Evolutionary conservation across 1,140 invertebrate species (phyloP), one percentile per base, ranked within the genome.

Genomic region (Plectrocnemia conspersa): DNA sequence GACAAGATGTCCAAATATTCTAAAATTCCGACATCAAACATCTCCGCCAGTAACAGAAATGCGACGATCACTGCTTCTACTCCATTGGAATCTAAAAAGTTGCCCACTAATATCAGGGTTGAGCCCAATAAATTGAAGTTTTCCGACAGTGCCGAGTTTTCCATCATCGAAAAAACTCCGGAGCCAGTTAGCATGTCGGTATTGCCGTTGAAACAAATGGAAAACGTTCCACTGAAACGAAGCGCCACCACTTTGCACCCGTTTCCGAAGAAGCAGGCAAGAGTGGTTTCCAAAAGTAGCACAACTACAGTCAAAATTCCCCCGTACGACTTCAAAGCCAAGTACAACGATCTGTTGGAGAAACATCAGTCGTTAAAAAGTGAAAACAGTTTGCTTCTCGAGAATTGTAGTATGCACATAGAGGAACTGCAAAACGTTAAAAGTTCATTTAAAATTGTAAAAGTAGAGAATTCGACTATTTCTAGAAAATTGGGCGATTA

Each of bases 291-390:
- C 18, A 59, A 56, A 49, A n/a, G 44, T 59, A 29, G 19, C 49
- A 24, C 41, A 62, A 65, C 33, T 21, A 65, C 70, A n/a, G 67
- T 65, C 10, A 77, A 75, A 53, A 79, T 80, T 53, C 69, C 78
- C 3, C 71, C 78, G 0, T 79, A 80, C 63, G 79, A 81, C 61
- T 81, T 72, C 58, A 81, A 81, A 63, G 77, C 77, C 9, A 72
- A 76, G 27, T 81, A 76, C 62, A 74, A 77, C 66, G 77, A 79
- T 56, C 66, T 81, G 22, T 66, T 79, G 27, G 77, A 81, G 58
- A 80, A 80, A 59, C 74, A 79, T 59, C 79, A 79, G 59, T 66
- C 67, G 10, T 64, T 80, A 3, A 75, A 73, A 57, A 63, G 64
- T 18, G 75, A 82, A 60, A n/a, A 15, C 9, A 38, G 15, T 5